A percentile compares a stretch with the other conserved stretches of the same genome.
These are phyloP conservation scores for Apodemus speciosus DNA, from an alignment of 2,113 vertebrate species.

Conservation along the genomic window DNA sequence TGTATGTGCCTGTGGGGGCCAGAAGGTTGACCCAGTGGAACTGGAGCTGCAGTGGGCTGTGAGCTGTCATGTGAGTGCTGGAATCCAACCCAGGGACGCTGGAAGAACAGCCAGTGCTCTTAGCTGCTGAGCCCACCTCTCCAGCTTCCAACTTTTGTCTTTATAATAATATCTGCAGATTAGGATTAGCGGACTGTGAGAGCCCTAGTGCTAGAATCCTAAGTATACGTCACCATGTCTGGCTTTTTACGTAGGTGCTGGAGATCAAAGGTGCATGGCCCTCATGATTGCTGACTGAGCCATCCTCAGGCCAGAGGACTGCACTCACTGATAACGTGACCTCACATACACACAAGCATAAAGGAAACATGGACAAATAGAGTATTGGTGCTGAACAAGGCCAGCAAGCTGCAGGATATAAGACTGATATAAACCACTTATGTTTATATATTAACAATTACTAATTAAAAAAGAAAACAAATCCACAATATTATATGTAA, in stretches of 20 bases:
- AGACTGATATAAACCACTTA: neutral
- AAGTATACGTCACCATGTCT: neutral
- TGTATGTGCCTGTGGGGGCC: neutral
- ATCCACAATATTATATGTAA: neutral
- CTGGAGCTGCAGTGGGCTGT: neutral
- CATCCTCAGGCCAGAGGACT: neutral
- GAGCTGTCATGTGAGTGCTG: neutral
- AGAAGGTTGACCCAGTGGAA: neutral
- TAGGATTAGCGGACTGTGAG: neutral
- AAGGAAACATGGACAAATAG: neutral
- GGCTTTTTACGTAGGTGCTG: neutral
- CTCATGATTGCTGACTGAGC: neutral
- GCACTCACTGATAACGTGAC: neutral
- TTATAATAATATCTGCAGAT: neutral
- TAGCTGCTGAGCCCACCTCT: neutral
- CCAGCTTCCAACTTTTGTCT: neutral
- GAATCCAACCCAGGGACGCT: neutral
- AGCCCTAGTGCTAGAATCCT: neutral
- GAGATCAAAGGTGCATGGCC: neutral
- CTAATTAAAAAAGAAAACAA: neutral
- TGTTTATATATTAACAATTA: neutral
- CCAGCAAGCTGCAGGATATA: neutral
- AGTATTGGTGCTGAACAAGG: neutral
- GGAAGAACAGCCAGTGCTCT: neutral
- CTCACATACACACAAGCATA: neutral